A percentile compares a stretch with the other conserved stretches of the same genome.
Conservation (phyloP, 2,888 invertebrate species). For the Crocallis elinguaria region DNA sequence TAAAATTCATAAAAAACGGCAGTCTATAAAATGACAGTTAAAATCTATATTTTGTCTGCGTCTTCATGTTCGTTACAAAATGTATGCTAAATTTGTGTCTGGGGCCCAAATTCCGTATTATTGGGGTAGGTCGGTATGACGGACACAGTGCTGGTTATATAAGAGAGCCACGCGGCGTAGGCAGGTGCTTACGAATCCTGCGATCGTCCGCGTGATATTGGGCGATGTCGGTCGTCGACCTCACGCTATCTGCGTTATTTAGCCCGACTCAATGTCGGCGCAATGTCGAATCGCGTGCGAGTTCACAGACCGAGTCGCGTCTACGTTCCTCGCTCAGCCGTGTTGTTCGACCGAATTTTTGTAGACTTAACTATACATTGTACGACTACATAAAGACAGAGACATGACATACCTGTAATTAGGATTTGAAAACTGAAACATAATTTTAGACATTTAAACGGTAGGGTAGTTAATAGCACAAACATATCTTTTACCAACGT, state of each 20-base stretch:
- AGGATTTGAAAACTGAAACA: too few species aligned
- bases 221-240: conserved; percentile 81
- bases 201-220: conserved; percentile 79
- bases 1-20: conserved; percentile 4
- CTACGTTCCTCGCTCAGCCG: conserved; percentile 65
- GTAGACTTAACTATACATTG: conserved; percentile 43
- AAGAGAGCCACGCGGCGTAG: conserved; percentile 58
- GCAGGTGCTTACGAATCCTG: conserved; percentile 68
- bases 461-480: not conserved
- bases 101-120: conserved; percentile 37
- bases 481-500: not conserved
- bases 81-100: conserved; percentile 21
- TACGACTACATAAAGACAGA: not conserved
- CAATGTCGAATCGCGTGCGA: conserved; percentile 79
- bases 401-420: not conserved
- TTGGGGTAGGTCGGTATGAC: conserved; percentile 64
- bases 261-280: conserved; percentile 79
- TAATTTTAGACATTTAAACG: not conserved
- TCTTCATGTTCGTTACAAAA: not conserved
- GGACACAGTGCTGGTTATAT: conserved; percentile 50
- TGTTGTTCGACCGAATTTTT: conserved; percentile 70
- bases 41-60: not conserved
- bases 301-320: conserved; percentile 77
- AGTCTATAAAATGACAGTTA: not conserved
- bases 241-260: conserved; percentile 81